Evolutionary conservation across 92 coral and sea anemone species (phyloP), one percentile per base, ranked within the genome.

Genomic region (Epizoanthus rinbou): DNA sequence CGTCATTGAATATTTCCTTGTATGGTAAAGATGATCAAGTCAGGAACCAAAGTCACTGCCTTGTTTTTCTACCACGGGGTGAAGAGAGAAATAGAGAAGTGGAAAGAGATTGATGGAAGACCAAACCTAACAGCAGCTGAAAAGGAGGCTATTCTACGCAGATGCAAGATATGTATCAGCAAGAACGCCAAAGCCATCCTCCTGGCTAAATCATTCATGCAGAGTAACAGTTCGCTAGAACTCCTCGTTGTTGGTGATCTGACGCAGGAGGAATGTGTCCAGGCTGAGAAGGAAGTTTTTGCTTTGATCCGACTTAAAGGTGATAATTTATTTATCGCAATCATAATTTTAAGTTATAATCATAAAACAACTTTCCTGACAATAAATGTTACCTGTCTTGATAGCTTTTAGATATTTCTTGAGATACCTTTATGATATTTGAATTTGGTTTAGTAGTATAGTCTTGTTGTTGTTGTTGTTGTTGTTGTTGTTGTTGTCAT

Each of bases 31-130:
- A 69, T 81, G 57, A 67, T 58, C 54, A 84, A 80, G 58, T 74
- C 86, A 69, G 74, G 79, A 31, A 86, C 84, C 64, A 80, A 57
- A 19, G 75, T 89, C 23, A 89, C 87, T 19, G 92, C 92, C 69
- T 57, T 89, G 79, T 89, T 89, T 79, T 89, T 89, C 53, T 85
- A 85, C 85, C 92, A 89, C 69, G 92, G 89, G 8, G 89, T 80
- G 28, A 82, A 86, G 78, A 89, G 45, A 8, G 92, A 89, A 73
- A 89, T 89, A 24, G 76, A 81, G 57, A 57, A 47, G 54, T 89
- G 92, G 92, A 86, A 75, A 73, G 79, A 75, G 22, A 84, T 64
- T 25, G 84, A 74, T n/a, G 25, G 8, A n/a, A 24, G 35, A 3
- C 82, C 89, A 8, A 68, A 65, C 39, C 79, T 58, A 16, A 56